Evolutionary conservation across 2,113 vertebrate species (phyloP).

Genomic region (Mionectes macconnelli): DNA sequence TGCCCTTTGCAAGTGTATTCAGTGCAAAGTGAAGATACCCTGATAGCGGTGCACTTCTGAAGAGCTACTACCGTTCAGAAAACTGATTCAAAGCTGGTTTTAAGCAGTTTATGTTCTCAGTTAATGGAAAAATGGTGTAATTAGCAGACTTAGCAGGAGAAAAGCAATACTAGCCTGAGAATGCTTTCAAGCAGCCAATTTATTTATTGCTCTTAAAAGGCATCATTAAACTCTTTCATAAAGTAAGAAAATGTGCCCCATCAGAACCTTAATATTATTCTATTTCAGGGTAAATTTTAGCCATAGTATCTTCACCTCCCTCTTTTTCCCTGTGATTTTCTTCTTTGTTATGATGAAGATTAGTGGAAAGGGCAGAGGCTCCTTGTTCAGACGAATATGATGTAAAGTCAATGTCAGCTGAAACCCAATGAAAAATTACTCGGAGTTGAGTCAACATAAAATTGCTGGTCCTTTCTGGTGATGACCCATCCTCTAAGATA

Average conservation of each 20-base stretch:
- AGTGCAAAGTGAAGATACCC: neutral
- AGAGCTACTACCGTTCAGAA: neutral
- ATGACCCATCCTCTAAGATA: neutral
- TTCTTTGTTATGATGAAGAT: neutral
- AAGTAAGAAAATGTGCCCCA: neutral
- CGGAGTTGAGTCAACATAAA: neutral
- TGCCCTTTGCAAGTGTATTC: neutral
- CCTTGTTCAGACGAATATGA: neutral
- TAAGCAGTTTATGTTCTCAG: neutral
- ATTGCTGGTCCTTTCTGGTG: neutral
- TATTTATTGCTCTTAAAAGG: neutral
- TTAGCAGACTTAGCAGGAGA: neutral
- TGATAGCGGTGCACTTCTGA: neutral
- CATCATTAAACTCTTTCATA: neutral
- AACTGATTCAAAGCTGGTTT: neutral
- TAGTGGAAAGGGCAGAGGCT: neutral
- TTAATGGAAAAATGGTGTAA: neutral
- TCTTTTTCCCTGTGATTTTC: neutral
- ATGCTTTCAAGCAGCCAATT: neutral
- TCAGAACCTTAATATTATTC: neutral
- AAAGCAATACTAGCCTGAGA: neutral
- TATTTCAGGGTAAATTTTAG: neutral
- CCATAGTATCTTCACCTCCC: neutral
- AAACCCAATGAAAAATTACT: conserved; percentile 11
- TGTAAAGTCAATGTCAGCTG: neutral